These are phyloP conservation scores for Ctenomys sociabilis DNA, from an alignment of 2,113 vertebrate species.

Conservation along the genomic window DNA sequence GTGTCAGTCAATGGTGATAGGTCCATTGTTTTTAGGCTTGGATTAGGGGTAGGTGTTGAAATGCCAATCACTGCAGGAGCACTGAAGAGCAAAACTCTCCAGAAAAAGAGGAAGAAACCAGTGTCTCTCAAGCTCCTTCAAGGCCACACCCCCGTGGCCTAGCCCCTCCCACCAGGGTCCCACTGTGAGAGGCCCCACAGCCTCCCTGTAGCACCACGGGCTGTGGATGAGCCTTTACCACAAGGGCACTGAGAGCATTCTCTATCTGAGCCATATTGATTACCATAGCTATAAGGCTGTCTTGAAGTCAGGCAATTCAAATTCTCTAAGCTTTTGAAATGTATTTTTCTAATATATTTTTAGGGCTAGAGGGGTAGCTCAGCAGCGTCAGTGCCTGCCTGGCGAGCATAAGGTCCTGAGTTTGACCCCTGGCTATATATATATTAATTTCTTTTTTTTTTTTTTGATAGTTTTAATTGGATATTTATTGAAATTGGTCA, in stretches of 20 bases:
- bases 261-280: background rate
- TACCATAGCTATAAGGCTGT: background rate
- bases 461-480: background rate
- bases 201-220: background rate
- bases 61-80: background rate
- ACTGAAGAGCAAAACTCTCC: background rate
- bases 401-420: too few species aligned
- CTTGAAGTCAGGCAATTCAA: background rate
- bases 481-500: background rate
- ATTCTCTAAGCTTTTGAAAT: background rate
- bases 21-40: background rate
- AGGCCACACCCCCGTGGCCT: background rate
- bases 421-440: too few species aligned
- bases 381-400: too few species aligned
- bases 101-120: background rate
- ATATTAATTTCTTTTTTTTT: too few species aligned
- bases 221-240: background rate
- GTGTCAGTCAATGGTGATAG: background rate
- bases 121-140: background rate
- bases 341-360: slow-evolving; percentile 14
- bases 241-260: background rate
- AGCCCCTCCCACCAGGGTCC: background rate
- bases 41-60: background rate
- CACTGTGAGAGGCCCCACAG: background rate
- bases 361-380: background rate